Evolutionary conservation across 2,113 vertebrate species (phyloP), one percentile per base, ranked within the genome.

Genomic region (Phrynocephalus versicolor): DNA sequence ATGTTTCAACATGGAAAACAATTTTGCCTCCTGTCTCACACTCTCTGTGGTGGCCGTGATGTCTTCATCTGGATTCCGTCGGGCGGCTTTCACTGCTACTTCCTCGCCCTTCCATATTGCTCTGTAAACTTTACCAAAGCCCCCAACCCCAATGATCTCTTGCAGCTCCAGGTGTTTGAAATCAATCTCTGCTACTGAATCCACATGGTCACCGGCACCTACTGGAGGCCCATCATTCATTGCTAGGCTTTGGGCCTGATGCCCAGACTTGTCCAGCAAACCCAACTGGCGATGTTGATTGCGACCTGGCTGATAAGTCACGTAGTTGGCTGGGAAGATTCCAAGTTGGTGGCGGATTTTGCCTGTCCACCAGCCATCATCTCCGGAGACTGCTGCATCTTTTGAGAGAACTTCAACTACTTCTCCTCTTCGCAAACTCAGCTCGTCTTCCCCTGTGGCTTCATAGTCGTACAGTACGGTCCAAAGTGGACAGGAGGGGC

Each of bases 101-200:
- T 98, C 98, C 57, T 97, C 97, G 64, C 97, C 97, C 18, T 94
- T 96, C 98, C 98, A 99, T 65, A 96, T 97, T 80, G 98, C 98
- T 72, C 97, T 96, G 93, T 98, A 99, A 81, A 99, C 98, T 94
- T 99, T 98, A 2, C 98, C 98, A 88, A 99, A 99, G 55, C 98
- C 98, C 1, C 98, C 98, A 19, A 98, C 98, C 78, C 98, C 98
- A 57, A 99, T 98, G 87, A 99, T 97, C 94, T 99, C 98, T 93
- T 97, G 96, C 15, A 99, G 94, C 3, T 97, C 95, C 88, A 98
- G 97, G 91, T 97, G 96, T 85, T 95, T 93, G 91, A 99, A 98
- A 60, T 96, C 96, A 70, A 99, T 97, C 87, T 96, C 96, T 65
- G 97, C 95, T 0, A 97, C 97, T 57, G 95, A 94, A 79, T 91